Percentiles rank a stretch among this genome's conserved stretches.
Evolutionary conservation across 2,888 invertebrate genomes (phyloP).

Genomic region (Scrobipalpa atriplicella): DNA sequence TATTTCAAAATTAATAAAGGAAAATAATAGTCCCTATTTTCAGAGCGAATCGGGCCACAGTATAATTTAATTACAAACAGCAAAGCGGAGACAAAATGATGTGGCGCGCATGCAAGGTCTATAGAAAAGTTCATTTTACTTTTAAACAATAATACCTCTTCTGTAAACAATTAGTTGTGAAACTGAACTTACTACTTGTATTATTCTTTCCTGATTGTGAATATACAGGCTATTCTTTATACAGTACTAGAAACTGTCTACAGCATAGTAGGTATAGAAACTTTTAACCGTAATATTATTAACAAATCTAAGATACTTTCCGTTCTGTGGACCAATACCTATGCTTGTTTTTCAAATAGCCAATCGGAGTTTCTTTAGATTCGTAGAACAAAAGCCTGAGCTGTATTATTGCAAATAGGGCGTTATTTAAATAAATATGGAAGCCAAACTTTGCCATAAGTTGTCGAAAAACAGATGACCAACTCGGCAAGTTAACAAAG

Average conservation of each 20-base stretch:
- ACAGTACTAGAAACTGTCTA: constrained; percentile 1
- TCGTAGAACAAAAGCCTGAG: constrained; percentile 25
- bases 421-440: constrained; percentile 23
- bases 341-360: constrained; percentile 10
- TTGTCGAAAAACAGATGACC: neutral
- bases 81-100: too few species aligned
- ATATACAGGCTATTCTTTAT: neutral
- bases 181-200: neutral
- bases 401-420: constrained; percentile 26
- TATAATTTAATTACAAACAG: too few species aligned
- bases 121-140: too few species aligned
- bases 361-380: constrained; percentile 1
- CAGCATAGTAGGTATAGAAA: constrained; percentile 5
- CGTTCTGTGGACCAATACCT: constrained; percentile 21
- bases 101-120: too few species aligned
- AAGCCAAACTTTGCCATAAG: constrained; percentile 26
- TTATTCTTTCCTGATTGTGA: neutral
- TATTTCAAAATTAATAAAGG: too few species aligned
- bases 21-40: too few species aligned
- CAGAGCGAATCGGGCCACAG: too few species aligned
- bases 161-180: neutral
- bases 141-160: too few species aligned
- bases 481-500: neutral
- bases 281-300: constrained; percentile 3
- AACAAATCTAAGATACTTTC: constrained; percentile 14